Conservation (phyloP, 2,888 invertebrate species). For the Protula sp. region DNA sequence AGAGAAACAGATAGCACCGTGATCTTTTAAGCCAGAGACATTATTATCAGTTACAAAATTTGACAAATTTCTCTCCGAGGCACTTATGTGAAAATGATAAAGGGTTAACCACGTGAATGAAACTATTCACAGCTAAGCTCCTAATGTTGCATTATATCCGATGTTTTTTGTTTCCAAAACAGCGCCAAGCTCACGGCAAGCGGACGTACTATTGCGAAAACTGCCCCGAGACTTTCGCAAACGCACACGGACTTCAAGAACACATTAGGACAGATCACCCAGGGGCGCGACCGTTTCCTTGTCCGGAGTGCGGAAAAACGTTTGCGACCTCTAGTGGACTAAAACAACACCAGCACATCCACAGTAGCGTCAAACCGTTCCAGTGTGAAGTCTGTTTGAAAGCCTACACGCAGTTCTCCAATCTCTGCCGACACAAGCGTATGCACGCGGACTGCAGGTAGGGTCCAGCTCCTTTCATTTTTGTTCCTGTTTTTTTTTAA, state of each 20-base stretch:
- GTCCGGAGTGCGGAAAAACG: slow-evolving; percentile 95
- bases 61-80: too few relatives aligned
- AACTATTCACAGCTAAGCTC: too few relatives aligned
- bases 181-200: too few relatives aligned
- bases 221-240: background rate
- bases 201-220: background rate
- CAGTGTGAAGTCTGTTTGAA: slow-evolving; percentile 78
- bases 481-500: too few relatives aligned
- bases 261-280: background rate
- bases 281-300: slow-evolving; percentile 62
- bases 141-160: too few relatives aligned
- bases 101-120: too few relatives aligned
- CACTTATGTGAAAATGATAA: too few relatives aligned
- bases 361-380: slow-evolving; percentile 96
- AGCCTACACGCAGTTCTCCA: slow-evolving; percentile 97
- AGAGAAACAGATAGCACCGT: too few relatives aligned
- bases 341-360: slow-evolving; percentile 98
- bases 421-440: slow-evolving; percentile 97
- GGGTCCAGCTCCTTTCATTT: too few relatives aligned
- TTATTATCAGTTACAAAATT: too few relatives aligned
- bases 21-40: too few relatives aligned
- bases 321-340: slow-evolving; percentile 96
- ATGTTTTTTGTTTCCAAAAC: too few relatives aligned
- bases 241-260: background rate
- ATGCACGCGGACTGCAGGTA: slow-evolving; percentile 92